Conservation (phyloP, 2,113 vertebrate genomes). For the Gorsachius goisagi region DNA sequence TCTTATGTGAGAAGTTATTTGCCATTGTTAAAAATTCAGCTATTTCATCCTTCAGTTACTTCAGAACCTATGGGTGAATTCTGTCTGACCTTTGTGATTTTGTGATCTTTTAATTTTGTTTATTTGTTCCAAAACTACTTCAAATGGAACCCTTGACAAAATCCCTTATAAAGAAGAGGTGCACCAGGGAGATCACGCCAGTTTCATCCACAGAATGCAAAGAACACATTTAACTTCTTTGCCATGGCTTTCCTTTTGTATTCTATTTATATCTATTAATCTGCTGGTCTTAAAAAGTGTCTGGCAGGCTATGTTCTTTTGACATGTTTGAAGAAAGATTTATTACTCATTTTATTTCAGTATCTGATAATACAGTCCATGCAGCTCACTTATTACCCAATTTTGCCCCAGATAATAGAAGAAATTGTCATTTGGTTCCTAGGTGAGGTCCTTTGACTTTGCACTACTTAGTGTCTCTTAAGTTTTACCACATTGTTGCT, state of each 20-base stretch:
- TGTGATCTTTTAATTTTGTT: neutral
- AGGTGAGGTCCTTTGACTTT: neutral
- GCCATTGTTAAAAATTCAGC: neutral
- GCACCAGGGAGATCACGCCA: accelerated
- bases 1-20: neutral
- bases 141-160: neutral
- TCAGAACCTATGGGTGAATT: neutral
- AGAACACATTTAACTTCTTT: neutral
- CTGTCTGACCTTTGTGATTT: neutral
- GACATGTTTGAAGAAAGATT: neutral
- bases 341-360: neutral
- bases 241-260: neutral
- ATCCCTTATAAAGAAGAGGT: neutral
- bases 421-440: neutral
- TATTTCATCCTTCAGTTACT: neutral
- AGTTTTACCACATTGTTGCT: neutral
- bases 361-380: neutral
- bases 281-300: neutral
- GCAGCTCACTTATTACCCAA: neutral
- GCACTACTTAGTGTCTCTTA: neutral
- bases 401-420: neutral
- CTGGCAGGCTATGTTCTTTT: neutral
- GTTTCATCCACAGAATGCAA: neutral
- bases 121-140: neutral
- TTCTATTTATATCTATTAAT: neutral